phyloP scores from a whole-genome alignment of 2,888 invertebrate genomes.

The Sabellastarte sp. region DNA sequence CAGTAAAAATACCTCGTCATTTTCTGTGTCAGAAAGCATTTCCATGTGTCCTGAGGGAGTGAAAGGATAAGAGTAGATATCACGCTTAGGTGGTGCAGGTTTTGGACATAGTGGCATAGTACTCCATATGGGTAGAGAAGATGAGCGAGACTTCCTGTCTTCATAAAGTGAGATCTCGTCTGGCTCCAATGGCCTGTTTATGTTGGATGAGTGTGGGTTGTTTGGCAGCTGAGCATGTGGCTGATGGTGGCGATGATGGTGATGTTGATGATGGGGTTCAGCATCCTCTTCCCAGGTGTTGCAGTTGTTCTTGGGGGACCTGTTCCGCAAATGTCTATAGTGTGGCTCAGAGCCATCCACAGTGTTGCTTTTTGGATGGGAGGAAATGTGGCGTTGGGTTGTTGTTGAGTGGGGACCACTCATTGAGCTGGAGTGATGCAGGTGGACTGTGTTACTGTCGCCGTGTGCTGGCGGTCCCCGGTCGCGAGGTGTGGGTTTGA shows the following conservation, averaged over 20 bases:
- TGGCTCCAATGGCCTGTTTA: neutral
- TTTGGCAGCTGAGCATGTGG: neutral
- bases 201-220: neutral
- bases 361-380: neutral
- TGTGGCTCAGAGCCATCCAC: neutral
- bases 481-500: neutral
- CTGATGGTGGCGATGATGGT: neutral
- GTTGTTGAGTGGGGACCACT: no score
- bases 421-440: neutral
- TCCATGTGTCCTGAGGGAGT: neutral
- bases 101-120: neutral
- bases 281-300: no score
- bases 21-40: constrained; percentile 6
- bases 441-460: neutral
- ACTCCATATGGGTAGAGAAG: neutral
- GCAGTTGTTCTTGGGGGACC: neutral
- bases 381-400: no score
- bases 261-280: neutral
- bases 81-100: neutral
- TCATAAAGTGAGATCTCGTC: neutral
- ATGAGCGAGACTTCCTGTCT: neutral
- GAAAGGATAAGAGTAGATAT: neutral
- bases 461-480: neutral
- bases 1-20: constrained; percentile 23
- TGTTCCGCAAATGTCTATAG: neutral